Base-by-base conservation (phyloP, 1,140 invertebrate species). In the Ceratina japonica region DNA sequence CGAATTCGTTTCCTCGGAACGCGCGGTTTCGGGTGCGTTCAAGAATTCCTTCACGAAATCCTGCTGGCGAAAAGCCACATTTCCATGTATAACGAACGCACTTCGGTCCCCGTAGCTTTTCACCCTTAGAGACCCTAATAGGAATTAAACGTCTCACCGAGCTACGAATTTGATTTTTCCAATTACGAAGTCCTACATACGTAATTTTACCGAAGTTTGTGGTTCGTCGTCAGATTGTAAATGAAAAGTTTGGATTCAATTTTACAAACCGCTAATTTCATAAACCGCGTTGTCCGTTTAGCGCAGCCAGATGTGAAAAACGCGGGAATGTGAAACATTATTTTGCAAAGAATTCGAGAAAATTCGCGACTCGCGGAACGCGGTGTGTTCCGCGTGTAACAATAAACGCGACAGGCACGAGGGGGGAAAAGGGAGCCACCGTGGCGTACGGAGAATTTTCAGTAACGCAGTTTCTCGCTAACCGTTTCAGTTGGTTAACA, bases 351-450 rank as follows among this genome's bases (percentile, higher is more conserved):
- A 58, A 65, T 59, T 69, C 20, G 44, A 70, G 71, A 24, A 82
- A 82, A 82, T 82, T 82, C 65, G 31, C 44, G 78, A 82, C 65
- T 81, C 31, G 13, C 44, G 24, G 52, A 76, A 56, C 37, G n/a
- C n/a, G 31, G 51, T 24, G 54, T 15, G 52, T 76, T 76, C 80
- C 59, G 27, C n/a, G 58, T 56, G 10, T 44, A 44, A 75, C 59
- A 80, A 71, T 76, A 62, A 76, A 59, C n/a, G 72, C 51, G 79
- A 70, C 63, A 80, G 49, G 37, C 5, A 44, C 37, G 37, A 8
- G 37, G n/a, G n/a, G n/a, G n/a, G n/a, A n/a, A 44, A 10, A 10
- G 10, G 10, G 3, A 44, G 37, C 37, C 10, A 44, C 37, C n/a
- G 18, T 20, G 49, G 27, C 13, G 49, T 24, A 56, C 37, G 13